Conservation (phyloP, 2,888 invertebrate species). For the Ethmia dodecea region DNA sequence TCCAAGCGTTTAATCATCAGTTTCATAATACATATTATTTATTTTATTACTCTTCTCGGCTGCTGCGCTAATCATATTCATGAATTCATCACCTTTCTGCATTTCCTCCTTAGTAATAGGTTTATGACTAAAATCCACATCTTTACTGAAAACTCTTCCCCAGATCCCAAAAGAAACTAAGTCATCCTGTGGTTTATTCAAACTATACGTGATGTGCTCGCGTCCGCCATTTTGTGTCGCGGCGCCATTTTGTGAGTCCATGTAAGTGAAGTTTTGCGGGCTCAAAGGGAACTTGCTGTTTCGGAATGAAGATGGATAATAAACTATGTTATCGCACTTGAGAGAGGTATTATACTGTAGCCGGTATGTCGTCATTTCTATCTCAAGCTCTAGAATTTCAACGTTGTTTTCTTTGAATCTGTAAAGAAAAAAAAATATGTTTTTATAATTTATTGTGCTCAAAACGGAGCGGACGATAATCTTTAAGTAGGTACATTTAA, state of each 20-base stretch:
- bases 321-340: conserved; percentile 52
- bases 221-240: conserved; percentile 14
- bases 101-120: no score
- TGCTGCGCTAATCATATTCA: no score
- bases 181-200: conserved; percentile 50
- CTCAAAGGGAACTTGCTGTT: conserved; percentile 67
- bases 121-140: conserved; percentile 50
- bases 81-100: no score
- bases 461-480: no score
- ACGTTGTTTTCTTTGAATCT: conserved; percentile 59
- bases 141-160: conserved; percentile 65
- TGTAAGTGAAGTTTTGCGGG: conserved; percentile 42
- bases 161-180: conserved; percentile 67
- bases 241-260: conserved; percentile 12
- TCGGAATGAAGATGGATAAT: conserved; percentile 69
- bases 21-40: no score
- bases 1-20: no score
- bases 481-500: no score
- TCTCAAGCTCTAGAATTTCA: conserved; percentile 58
- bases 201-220: conserved; percentile 33
- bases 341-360: conserved; percentile 46
- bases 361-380: conserved; percentile 56
- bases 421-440: no score
- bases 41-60: no score
- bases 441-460: no score